These are phyloP conservation scores for Hylomyscus alleni DNA, from an alignment of 2,797 vertebrate species.

Conservation along the genomic window DNA sequence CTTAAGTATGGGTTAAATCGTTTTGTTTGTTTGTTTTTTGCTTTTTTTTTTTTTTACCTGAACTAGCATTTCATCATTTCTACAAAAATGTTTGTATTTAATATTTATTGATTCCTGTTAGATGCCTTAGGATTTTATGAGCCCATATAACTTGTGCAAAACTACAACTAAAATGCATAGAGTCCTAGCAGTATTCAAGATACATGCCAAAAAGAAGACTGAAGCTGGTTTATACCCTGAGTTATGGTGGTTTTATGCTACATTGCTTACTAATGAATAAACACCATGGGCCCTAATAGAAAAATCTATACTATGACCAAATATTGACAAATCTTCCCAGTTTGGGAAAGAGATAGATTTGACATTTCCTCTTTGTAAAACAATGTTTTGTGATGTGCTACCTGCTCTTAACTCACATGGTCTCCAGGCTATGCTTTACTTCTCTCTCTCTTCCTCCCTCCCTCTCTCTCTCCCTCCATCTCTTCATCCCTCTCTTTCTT, in stretches of 20 bases:
- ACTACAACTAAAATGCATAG: background rate
- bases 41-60: background rate
- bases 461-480: too few species aligned
- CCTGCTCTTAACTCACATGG: background rate
- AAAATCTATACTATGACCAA: background rate
- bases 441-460: accelerated
- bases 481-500: too few species aligned
- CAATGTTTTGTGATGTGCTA: background rate
- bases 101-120: background rate
- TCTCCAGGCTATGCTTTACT: background rate
- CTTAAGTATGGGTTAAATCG: background rate
- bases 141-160: background rate
- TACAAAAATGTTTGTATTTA: constrained; percentile 33
- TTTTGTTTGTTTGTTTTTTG: background rate
- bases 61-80: background rate
- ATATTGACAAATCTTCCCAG: background rate
- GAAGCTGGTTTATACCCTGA: background rate
- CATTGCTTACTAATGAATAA: background rate
- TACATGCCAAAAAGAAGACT: background rate
- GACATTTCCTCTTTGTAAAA: background rate
- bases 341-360: background rate
- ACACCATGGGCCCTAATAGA: background rate
- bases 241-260: background rate
- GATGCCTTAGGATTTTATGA: constrained; percentile 9
- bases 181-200: background rate